Evolutionary conservation across 2,113 vertebrate genomes (phyloP).

Genomic region (Nyctibius bracteatus): DNA sequence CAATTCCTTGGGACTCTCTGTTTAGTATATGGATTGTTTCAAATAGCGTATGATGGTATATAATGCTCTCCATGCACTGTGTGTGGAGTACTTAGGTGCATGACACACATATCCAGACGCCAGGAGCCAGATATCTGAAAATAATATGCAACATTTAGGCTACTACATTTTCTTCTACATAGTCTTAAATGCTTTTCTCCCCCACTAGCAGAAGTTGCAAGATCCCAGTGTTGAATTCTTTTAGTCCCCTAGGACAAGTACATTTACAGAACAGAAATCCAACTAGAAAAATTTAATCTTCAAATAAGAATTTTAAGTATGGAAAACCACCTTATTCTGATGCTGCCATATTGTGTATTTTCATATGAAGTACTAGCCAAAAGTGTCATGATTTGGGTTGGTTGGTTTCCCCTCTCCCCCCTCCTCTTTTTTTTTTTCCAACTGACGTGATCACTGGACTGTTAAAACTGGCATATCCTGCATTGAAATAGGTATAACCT

Average conservation of each 20-base stretch:
- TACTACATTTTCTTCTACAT: not conserved
- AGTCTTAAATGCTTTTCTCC: not conserved
- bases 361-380: constrained; percentile 8
- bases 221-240: not conserved
- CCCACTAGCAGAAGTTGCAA: not conserved
- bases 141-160: not conserved
- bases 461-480: not conserved
- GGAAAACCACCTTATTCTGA: not conserved
- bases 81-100: not conserved
- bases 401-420: not conserved
- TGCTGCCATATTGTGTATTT: constrained; percentile 40
- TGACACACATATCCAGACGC: not conserved
- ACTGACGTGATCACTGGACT: not conserved
- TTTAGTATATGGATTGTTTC: not conserved
- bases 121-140: not conserved
- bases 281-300: not conserved
- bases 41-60: not conserved
- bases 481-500: too few relatives aligned
- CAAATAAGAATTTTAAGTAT: not conserved
- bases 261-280: not conserved
- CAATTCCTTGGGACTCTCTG: not conserved
- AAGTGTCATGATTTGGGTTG: not conserved
- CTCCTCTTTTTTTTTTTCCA: not conserved
- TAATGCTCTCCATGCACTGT: not conserved
- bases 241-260: not conserved